Percentiles rank a stretch among this genome's conserved stretches.
These are phyloP conservation scores for Trachelus iudaicus DNA, from an alignment of 2,888 invertebrate species.

Conservation along the genomic window DNA sequence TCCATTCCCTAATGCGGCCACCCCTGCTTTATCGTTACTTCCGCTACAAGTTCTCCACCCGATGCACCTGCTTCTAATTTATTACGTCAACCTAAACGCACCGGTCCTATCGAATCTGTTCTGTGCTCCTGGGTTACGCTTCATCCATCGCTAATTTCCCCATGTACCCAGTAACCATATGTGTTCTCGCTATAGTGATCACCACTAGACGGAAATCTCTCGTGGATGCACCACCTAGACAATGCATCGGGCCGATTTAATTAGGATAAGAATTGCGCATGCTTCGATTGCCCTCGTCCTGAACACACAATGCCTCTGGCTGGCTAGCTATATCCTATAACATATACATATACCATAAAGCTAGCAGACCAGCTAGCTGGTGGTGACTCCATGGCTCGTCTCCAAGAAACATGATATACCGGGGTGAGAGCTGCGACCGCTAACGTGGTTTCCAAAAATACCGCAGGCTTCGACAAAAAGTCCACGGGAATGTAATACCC, in stretches of 20 bases:
- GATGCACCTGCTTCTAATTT: background rate
- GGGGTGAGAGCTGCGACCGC: conserved; percentile 44
- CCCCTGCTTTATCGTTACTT: background rate
- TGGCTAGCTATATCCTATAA: background rate
- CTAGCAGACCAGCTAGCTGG: conserved; percentile 23
- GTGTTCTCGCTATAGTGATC: background rate
- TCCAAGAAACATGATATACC: conserved; percentile 64
- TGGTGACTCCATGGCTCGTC: conserved; percentile 50
- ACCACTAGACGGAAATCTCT: background rate
- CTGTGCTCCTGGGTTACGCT: background rate
- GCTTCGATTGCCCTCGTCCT: conserved; percentile 31
- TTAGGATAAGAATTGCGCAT: conserved; percentile 60
- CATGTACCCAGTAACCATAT: background rate
- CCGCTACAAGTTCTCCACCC: background rate
- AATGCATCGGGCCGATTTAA: conserved; percentile 53
- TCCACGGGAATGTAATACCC: conserved; percentile 35
- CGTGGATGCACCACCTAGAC: conserved; percentile 27
- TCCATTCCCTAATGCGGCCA: conserved; percentile 12
- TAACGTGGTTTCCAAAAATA: conserved; percentile 63
- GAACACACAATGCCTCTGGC: conserved; percentile 34
- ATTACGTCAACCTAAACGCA: background rate
- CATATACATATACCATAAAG: background rate
- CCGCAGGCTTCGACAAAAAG: conserved; percentile 58
- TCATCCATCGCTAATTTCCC: background rate
- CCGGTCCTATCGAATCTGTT: background rate